These are phyloP conservation scores for Chloroclystis v-ata DNA, from an alignment of 2,888 invertebrate species.

Conservation along the genomic window DNA sequence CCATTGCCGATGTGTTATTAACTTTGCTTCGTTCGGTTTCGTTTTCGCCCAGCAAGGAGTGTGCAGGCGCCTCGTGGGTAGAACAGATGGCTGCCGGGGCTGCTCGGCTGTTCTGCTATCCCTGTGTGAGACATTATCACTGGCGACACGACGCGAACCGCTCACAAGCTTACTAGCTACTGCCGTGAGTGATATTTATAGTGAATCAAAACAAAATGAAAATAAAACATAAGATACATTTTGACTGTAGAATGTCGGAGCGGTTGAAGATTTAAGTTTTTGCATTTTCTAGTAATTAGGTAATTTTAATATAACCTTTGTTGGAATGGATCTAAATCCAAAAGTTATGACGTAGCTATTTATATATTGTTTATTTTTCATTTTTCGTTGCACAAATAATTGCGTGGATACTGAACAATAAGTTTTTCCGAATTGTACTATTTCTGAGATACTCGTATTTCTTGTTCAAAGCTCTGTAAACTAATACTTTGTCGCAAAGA, in stretches of 20 bases:
- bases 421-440: too few species aligned
- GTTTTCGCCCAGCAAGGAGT: slow-evolving; percentile 90
- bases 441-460: too few species aligned
- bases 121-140: slow-evolving; percentile 77
- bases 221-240: slow-evolving; percentile 1
- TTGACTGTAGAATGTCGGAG: slow-evolving; percentile 11
- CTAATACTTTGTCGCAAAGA: too few species aligned
- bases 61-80: slow-evolving; percentile 86
- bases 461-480: too few species aligned
- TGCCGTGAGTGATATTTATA: slow-evolving; percentile 27
- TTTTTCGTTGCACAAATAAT: too few species aligned
- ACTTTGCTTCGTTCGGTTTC: slow-evolving; percentile 81
- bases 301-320: too few species aligned
- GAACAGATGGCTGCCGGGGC: slow-evolving; percentile 70
- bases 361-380: too few species aligned
- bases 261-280: too few species aligned
- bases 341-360: too few species aligned
- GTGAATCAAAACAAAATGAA: slow-evolving; percentile 3
- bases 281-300: too few species aligned
- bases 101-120: slow-evolving; percentile 71
- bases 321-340: too few species aligned
- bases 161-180: slow-evolving; percentile 35
- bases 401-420: too few species aligned
- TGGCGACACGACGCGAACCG: slow-evolving; percentile 57
- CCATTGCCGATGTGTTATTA: slow-evolving; percentile 76